Evolutionary conservation across 2,888 invertebrate genomes (phyloP).

Genomic region (Macropis europaea): DNA sequence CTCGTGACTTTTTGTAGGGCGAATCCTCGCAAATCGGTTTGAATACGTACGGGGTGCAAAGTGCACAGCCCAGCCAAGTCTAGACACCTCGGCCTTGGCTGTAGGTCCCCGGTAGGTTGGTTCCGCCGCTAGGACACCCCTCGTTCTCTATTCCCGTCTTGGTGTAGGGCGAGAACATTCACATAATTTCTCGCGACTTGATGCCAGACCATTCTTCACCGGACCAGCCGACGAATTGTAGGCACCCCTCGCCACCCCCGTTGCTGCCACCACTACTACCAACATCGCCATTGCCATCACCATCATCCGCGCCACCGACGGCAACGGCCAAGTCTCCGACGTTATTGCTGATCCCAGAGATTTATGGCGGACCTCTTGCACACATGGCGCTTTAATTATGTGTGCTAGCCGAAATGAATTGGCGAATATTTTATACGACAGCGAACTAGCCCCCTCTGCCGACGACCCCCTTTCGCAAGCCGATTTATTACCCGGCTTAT

Average conservation of each 20-base stretch:
- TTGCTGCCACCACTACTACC: constrained; percentile 51
- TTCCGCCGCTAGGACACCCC: constrained; percentile 16
- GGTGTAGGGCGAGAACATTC: constrained; percentile 67
- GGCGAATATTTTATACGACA: constrained; percentile 75
- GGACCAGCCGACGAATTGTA: constrained; percentile 69
- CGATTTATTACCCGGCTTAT: constrained; percentile 58
- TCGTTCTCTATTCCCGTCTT: constrained; percentile 50
- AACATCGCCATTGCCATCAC: constrained; percentile 51
- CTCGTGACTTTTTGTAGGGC: constrained; percentile 71
- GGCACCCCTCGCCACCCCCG: constrained; percentile 57
- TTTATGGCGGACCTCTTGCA: constrained; percentile 76
- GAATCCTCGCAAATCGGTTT: constrained; percentile 75
- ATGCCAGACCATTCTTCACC: constrained; percentile 71
- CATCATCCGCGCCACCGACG: constrained; percentile 63
- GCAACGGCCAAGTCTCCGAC: constrained; percentile 72
- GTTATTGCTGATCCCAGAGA: constrained; percentile 78
- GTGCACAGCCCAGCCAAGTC: constrained; percentile 66
- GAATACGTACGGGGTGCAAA: constrained; percentile 68
- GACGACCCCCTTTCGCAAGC: constrained; percentile 4
- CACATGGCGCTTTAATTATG: constrained; percentile 79
- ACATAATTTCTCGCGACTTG: constrained; percentile 75
- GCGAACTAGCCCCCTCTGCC: constrained; percentile 42
- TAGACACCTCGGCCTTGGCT: constrained; percentile 67
- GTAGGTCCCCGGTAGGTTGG: constrained; percentile 47
- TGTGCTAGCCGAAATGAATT: constrained; percentile 74